A percentile compares a stretch with the other conserved stretches of the same genome.
Conservation (phyloP, 2,113 vertebrate species). For the Ictalurus punctatus region DNA sequence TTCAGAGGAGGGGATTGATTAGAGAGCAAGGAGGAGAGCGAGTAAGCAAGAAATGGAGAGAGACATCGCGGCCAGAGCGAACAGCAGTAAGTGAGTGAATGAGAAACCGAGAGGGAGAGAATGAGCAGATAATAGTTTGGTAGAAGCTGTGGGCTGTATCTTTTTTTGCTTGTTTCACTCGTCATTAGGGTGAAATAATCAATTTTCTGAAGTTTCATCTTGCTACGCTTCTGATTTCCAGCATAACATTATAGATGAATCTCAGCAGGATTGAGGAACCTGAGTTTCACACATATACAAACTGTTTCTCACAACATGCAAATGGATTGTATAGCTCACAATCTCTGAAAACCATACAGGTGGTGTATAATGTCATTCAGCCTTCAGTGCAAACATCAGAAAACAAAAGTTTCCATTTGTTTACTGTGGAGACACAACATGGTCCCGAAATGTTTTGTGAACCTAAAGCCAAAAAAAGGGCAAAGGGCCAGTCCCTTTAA, state of each 20-base stretch:
- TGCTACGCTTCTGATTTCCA: background rate
- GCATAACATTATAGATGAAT: background rate
- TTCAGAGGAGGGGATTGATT: conserved; percentile 55
- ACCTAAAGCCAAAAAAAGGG: background rate
- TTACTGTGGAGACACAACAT: background rate
- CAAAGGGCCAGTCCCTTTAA: background rate
- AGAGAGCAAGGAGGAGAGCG: conserved; percentile 41
- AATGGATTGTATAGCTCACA: background rate
- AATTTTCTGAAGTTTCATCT: conserved; percentile 9
- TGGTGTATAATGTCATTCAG: background rate
- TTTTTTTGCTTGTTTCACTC: conserved; percentile 2
- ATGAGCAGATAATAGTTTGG: background rate
- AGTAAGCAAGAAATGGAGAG: conserved; percentile 38
- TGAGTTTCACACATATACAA: background rate
- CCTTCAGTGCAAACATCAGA: background rate
- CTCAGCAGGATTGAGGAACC: background rate
- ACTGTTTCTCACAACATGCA: background rate
- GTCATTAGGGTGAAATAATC: background rate
- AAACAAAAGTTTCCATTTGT: background rate
- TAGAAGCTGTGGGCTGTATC: background rate
- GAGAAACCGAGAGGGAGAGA: background rate
- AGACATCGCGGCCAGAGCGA: conserved; percentile 2
- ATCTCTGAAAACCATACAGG: background rate
- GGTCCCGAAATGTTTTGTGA: background rate
- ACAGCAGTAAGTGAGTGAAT: conserved; percentile 6